phyloP scores from a whole-genome alignment of 1,140 invertebrate species.

The Caerostris darwini region DNA sequence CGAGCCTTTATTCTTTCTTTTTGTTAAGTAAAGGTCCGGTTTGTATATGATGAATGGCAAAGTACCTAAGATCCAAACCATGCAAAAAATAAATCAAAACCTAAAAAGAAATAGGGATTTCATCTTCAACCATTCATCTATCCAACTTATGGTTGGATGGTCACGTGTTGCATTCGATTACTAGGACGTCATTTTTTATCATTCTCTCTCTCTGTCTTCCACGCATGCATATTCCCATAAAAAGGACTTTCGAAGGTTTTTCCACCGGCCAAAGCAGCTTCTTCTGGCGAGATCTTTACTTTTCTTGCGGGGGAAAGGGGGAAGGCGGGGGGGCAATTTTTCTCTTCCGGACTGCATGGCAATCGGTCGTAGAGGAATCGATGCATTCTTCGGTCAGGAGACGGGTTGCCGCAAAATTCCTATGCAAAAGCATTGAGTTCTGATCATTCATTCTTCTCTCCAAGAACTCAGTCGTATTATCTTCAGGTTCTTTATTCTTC shows the following conservation, averaged over 20 bases:
- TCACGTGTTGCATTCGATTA: conserved; percentile 40
- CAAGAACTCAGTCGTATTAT: too few relatives aligned
- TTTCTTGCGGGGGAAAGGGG: background rate
- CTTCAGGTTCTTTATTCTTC: too few relatives aligned
- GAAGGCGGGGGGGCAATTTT: conserved; percentile 7
- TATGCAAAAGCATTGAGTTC: background rate
- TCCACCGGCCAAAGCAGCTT: background rate
- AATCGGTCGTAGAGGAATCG: background rate
- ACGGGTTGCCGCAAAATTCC: background rate
- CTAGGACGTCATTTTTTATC: background rate
- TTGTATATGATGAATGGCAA: background rate
- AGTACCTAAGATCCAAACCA: background rate
- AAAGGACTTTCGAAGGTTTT: background rate
- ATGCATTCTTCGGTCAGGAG: background rate
- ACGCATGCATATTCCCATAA: background rate
- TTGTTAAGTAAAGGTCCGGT: background rate
- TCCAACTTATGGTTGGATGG: conserved; percentile 23
- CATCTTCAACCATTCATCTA: conserved; percentile 16
- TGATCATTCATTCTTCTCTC: background rate
- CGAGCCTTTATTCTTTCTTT: too few relatives aligned
- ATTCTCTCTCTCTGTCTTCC: background rate
- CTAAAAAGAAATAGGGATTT: background rate
- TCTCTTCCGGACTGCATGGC: background rate
- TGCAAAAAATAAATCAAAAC: background rate
- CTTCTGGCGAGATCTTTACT: background rate